Evolutionary conservation across 2,888 invertebrate genomes (phyloP), one percentile per base, ranked within the genome.

Genomic region (Quadroppia sp.): DNA sequence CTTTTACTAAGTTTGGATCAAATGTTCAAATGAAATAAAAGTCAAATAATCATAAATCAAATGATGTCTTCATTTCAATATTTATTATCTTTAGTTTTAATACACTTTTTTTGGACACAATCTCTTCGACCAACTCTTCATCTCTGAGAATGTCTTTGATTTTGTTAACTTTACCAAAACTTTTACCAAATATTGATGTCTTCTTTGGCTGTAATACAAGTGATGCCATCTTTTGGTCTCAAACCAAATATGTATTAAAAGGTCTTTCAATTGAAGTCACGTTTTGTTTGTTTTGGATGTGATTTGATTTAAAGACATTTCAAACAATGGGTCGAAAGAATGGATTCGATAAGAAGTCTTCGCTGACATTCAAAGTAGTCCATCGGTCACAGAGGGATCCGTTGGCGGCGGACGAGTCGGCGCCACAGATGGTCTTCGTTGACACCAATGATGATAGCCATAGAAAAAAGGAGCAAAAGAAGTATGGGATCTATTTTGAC

Each of bases 311-410:
- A 32, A 32, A 30, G 20, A 69, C 6, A n/a, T n/a, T n/a, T 23
- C n/a, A 56, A 56, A 71, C 30, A 25, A 71, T 71, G 71, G 71
- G 50, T 13, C 30, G 67, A 23, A 74, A 74, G 56, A 70, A 59
- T 25, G n/a, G 9, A 0, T 61, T 74, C 64, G 73, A 75, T 28
- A 75, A 75, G 45, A 94, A 94, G 82, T 90, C 90, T 81, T 88
- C 94, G 0, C 90, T 94, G 28, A 93, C 92, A 0, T 98, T 96
- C 82, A 90, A 91, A 81, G 83, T 98, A 77, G 94, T 96, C 1
- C 94, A 96, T 81, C 87, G 97, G 81, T 94, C 94, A 80, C 96
- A 96, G 83, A 88, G 89, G 80, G 97, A 97, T 87, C 96, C 97
- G 0, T 82, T 97, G 71, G 86, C 88, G 0, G 90, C 90, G 0